Conservation (phyloP, 2,888 invertebrate species). For the Mactromeris polynyma region DNA sequence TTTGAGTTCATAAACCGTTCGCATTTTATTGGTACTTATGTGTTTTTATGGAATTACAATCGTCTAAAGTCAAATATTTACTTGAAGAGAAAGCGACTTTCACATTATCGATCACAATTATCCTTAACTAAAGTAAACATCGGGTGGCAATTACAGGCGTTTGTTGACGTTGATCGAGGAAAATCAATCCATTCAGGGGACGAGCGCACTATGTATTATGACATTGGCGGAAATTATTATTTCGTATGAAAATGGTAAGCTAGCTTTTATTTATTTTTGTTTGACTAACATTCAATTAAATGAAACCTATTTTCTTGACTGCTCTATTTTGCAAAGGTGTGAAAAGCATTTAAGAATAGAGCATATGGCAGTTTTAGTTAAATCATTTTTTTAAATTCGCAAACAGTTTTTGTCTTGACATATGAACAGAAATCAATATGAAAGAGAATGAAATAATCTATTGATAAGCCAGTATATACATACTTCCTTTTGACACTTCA, state of each 20-base stretch:
- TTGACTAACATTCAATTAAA: background rate
- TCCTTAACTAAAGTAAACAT: background rate
- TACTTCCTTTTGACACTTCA: background rate
- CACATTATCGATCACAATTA: background rate
- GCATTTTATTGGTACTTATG: background rate
- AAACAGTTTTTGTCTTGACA: background rate
- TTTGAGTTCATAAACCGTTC: background rate
- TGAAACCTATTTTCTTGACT: background rate
- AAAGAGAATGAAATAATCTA: background rate
- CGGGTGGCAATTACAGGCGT: background rate
- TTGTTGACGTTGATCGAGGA: background rate
- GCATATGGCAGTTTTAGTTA: background rate
- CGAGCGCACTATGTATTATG: background rate
- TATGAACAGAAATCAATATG: background rate
- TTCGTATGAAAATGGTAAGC: background rate
- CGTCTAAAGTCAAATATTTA: background rate
- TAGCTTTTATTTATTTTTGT: background rate
- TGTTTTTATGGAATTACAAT: constrained; percentile 14
- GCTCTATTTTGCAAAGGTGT: background rate
- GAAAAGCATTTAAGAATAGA: background rate
- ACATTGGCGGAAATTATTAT: background rate
- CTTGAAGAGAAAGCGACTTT: background rate
- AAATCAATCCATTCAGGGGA: background rate
- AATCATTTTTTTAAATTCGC: background rate
- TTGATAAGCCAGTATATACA: background rate